A percentile compares a stretch with the other conserved stretches of the same genome.
These are phyloP conservation scores for Trichogramma pretiosum DNA, from an alignment of 1,140 invertebrate species.

Conservation along the genomic window DNA sequence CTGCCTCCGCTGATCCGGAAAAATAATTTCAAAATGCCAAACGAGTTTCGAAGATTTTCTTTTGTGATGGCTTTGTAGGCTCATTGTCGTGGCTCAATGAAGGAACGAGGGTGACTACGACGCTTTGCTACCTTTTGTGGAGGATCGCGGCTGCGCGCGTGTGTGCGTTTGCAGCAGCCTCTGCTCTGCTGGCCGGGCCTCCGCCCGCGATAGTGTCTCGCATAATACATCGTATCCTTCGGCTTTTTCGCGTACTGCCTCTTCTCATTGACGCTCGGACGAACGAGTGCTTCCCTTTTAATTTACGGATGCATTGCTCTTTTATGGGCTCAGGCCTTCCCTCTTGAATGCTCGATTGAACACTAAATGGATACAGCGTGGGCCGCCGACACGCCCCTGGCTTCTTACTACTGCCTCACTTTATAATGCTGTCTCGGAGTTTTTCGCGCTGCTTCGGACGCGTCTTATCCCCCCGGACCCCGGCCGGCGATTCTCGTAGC, in stretches of 20 bases:
- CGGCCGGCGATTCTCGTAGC: too few species aligned
- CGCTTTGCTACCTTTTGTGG: too few species aligned
- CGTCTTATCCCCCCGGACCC: too few species aligned
- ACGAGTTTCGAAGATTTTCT: too few species aligned
- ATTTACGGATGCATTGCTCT: conserved; percentile 4
- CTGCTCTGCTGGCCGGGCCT: background rate
- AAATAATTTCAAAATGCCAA: background rate
- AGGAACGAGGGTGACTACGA: background rate
- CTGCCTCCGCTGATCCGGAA: background rate
- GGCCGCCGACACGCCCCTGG: too few species aligned
- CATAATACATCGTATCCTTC: conserved; percentile 1
- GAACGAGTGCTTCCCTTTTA: background rate
- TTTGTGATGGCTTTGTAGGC: background rate
- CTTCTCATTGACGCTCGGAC: too few species aligned
- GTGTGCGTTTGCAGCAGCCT: background rate
- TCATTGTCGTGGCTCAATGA: conserved; percentile 4
- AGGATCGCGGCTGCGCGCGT: too few species aligned
- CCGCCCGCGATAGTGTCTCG: background rate
- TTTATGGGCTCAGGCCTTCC: background rate
- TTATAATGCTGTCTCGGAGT: too few species aligned
- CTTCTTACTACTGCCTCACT: too few species aligned
- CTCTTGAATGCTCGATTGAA: background rate
- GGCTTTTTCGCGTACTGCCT: conserved; percentile 5
- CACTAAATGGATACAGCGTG: too few species aligned
- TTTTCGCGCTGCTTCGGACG: too few species aligned